Evolutionary conservation across 2,797 vertebrate genomes (phyloP).

Genomic region (Gallinago stenura): DNA sequence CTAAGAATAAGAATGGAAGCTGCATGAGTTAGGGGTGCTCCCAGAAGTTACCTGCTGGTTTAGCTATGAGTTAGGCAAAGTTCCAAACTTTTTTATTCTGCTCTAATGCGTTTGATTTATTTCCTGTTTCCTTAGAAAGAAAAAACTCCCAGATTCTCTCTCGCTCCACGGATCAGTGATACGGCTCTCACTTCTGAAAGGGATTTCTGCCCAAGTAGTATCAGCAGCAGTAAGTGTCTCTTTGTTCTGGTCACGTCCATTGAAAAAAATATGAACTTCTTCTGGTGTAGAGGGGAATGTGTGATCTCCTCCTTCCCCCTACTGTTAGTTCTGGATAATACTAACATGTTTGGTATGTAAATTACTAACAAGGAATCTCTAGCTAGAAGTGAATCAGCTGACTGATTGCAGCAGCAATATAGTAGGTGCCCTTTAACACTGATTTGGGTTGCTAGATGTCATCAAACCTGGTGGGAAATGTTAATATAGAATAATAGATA

Average conservation of each 20-base stretch:
- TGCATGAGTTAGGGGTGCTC: not conserved
- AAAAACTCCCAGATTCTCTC: constrained; percentile 79
- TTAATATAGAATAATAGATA: not conserved
- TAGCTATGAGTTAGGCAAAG: not conserved
- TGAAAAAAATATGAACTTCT: not conserved
- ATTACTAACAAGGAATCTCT: not conserved
- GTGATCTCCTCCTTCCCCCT: not conserved
- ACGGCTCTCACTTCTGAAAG: constrained; percentile 90
- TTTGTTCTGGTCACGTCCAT: not conserved
- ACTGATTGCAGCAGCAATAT: not conserved
- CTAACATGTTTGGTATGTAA: not conserved
- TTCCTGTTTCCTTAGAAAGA: constrained; percentile 74
- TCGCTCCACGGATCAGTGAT: constrained; percentile 93
- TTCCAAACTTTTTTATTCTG: not conserved
- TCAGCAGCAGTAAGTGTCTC: constrained; percentile 91
- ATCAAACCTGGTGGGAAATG: not conserved
- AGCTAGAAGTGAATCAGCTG: not conserved
- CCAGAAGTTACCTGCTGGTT: not conserved
- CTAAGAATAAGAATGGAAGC: not conserved
- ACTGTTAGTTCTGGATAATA: not conserved
- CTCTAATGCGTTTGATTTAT: not conserved
- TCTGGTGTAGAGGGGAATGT: not conserved
- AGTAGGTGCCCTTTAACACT: not conserved
- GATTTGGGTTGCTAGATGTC: not conserved
- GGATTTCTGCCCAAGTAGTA: constrained; percentile 96